These are phyloP conservation scores for Ormyrus rosae DNA, from an alignment of 2,888 invertebrate genomes.

Conservation along the genomic window DNA sequence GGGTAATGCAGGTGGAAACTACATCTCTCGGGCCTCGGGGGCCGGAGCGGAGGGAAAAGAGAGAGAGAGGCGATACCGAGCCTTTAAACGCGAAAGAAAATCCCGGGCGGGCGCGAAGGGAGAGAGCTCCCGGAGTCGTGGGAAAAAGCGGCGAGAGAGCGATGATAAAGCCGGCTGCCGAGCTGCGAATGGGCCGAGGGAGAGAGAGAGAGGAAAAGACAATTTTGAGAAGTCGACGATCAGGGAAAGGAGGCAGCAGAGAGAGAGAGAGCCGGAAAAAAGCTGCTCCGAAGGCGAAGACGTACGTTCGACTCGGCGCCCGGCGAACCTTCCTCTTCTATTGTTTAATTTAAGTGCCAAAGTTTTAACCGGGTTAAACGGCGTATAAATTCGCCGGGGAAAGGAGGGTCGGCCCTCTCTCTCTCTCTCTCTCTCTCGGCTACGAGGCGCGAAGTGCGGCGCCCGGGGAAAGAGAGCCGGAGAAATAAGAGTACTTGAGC, in stretches of 20 bases:
- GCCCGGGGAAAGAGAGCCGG: constrained; percentile 33
- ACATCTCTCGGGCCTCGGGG: too few relatives aligned
- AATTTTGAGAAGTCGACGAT: constrained; percentile 48
- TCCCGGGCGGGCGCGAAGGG: not conserved
- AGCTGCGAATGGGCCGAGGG: constrained; percentile 3
- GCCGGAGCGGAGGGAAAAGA: too few relatives aligned
- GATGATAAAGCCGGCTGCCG: constrained; percentile 7
- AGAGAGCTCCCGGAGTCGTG: too few relatives aligned
- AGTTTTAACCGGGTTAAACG: constrained; percentile 73
- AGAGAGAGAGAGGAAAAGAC: constrained; percentile 6
- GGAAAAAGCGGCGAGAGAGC: not conserved
- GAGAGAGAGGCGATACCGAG: too few relatives aligned
- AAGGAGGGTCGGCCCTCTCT: not conserved
- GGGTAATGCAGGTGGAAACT: too few relatives aligned
- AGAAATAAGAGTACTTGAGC: not conserved
- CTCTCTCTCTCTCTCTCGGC: not conserved
- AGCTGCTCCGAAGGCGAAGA: constrained; percentile 60
- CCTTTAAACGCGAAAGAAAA: constrained; percentile 15
- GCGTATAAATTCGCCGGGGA: constrained; percentile 69
- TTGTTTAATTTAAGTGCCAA: constrained; percentile 74
- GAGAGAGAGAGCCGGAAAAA: constrained; percentile 18
- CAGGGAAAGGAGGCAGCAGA: constrained; percentile 14
- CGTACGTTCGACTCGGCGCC: constrained; percentile 65
- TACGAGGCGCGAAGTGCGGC: constrained; percentile 39
- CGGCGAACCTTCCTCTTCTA: constrained; percentile 66